Percentiles rank a stretch among this genome's conserved stretches.
These are phyloP conservation scores for Falco cherrug DNA, from an alignment of 2,797 vertebrate genomes.

Conservation along the genomic window DNA sequence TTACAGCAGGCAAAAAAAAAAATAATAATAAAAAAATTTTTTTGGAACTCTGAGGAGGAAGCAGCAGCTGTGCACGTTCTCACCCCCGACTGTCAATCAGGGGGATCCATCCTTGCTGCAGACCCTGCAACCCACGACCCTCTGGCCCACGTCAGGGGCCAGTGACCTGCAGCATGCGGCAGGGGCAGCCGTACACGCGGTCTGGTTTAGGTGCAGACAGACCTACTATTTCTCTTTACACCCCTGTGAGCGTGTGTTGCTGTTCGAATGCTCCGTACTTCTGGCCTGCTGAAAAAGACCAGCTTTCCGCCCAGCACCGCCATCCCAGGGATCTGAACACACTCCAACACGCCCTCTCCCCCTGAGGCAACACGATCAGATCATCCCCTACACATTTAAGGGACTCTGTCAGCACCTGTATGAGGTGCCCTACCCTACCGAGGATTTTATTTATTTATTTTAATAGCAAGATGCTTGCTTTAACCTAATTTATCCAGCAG, in stretches of 20 bases:
- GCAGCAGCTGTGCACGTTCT: rapidly evolving
- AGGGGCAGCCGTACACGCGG: rapidly evolving
- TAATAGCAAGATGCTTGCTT: not conserved
- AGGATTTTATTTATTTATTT: not conserved
- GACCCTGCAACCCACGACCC: too few relatives aligned
- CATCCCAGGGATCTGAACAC: not conserved
- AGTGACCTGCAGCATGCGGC: rapidly evolving
- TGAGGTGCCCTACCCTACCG: rapidly evolving
- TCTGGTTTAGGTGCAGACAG: too few relatives aligned
- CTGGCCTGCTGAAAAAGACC: not conserved
- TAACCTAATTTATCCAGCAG: not conserved
- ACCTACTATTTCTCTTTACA: not conserved
- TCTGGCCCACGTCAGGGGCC: rapidly evolving
- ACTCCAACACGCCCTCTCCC: not conserved
- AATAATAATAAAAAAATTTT: rapidly evolving
- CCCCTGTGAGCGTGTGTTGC: not conserved
- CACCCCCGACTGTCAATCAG: not conserved
- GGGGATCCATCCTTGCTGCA: not conserved
- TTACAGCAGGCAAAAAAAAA: not conserved
- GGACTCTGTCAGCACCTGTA: not conserved
- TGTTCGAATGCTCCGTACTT: rapidly evolving
- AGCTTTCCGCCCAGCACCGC: not conserved
- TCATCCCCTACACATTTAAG: not conserved
- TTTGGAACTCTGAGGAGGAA: not conserved
- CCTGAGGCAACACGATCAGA: not conserved